Evolutionary conservation across 2,888 invertebrate species (phyloP).

Genomic region (Sesamia inferens): DNA sequence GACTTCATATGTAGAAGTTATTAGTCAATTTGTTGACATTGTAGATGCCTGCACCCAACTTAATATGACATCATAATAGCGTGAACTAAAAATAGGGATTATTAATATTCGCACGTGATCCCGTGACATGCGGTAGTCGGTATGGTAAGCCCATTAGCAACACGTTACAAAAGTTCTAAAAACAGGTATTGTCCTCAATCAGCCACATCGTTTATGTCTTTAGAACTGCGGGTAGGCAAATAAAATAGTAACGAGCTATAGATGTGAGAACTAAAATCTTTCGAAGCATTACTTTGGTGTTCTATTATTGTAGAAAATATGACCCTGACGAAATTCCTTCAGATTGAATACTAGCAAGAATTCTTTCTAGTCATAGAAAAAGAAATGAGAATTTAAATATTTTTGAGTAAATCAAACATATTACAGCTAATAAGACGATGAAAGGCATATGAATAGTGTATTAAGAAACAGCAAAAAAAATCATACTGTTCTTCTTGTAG

Average conservation of each 20-base stretch:
- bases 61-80: constrained; percentile 61
- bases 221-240: constrained; percentile 22
- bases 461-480: background rate
- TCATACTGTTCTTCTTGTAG: background rate
- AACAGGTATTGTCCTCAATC: constrained; percentile 25
- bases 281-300: constrained; percentile 25
- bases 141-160: constrained; percentile 37
- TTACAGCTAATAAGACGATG: background rate
- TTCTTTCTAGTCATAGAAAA: constrained; percentile 24
- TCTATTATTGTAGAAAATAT: constrained; percentile 60
- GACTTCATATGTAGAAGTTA: constrained; percentile 20
- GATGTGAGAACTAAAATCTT: constrained; percentile 26
- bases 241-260: constrained; percentile 34
- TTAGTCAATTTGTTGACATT: constrained; percentile 39
- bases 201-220: constrained; percentile 50
- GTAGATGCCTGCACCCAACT: constrained; percentile 41
- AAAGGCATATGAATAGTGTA: background rate
- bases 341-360: constrained; percentile 46
- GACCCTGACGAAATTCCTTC: constrained; percentile 59
- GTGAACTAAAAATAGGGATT: constrained; percentile 57
- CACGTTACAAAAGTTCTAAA: constrained; percentile 27
- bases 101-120: constrained; percentile 37
- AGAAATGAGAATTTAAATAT: constrained; percentile 12
- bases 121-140: constrained; percentile 26
- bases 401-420: background rate